Conservation (phyloP, 2,888 invertebrate genomes). For the Clusia tigrina region DNA sequence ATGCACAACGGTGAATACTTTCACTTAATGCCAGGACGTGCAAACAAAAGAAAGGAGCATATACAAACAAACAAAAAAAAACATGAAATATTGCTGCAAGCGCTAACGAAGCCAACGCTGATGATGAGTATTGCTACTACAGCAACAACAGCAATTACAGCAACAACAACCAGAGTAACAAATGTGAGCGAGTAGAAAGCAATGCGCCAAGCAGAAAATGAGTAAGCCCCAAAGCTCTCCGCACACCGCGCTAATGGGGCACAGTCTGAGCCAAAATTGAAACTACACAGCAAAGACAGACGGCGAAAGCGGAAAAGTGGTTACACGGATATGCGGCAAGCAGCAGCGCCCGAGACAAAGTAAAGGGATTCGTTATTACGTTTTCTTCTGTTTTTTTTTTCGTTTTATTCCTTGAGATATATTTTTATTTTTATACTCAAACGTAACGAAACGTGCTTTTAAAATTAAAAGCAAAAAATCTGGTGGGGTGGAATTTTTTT, state of each 20-base stretch:
- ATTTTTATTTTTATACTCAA: too few species aligned
- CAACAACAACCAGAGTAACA: conserved; percentile 9
- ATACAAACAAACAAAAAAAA: not conserved
- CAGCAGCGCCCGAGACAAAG: not conserved
- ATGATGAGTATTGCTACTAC: not conserved
- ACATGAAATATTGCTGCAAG: conserved; percentile 12
- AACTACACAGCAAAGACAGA: not conserved
- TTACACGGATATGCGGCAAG: not conserved
- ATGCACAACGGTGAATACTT: too few species aligned
- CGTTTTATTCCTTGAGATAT: too few species aligned
- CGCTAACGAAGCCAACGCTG: conserved; percentile 15
- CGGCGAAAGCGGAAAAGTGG: not conserved
- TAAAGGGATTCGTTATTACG: conserved; percentile 10
- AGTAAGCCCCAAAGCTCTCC: conserved; percentile 9
- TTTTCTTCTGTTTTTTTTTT: not conserved
- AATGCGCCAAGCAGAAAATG: conserved; percentile 15
- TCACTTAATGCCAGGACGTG: conserved; percentile 1
- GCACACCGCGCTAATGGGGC: too few species aligned
- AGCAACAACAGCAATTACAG: not conserved
- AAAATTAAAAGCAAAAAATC: conserved; percentile 35
- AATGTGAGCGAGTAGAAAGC: too few species aligned
- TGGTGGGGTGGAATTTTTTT: not conserved
- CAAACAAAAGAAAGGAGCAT: not conserved
- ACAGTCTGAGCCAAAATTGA: too few species aligned
- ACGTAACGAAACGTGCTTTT: conserved; percentile 30